Evolutionary conservation across 2,888 invertebrate genomes (phyloP).

Genomic region (Chalcosyrphus nemorum): DNA sequence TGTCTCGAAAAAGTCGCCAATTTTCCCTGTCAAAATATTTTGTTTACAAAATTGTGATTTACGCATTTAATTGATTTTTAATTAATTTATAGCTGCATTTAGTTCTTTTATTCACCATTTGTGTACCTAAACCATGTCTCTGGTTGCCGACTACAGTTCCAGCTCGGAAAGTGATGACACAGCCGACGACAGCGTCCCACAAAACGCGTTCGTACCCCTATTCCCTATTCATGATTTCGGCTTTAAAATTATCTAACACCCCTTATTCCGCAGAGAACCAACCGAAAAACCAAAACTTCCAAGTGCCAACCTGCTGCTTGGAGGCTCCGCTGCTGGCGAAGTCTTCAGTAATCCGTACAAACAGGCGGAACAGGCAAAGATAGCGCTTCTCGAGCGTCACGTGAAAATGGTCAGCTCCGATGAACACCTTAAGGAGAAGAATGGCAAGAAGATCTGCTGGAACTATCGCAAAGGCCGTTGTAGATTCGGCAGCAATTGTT

Average conservation of each 20-base stretch:
- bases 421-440: constrained; percentile 89
- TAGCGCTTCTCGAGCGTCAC: constrained; percentile 93
- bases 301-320: constrained; percentile 78
- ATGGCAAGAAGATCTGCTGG: constrained; percentile 95
- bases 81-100: constrained; percentile 12
- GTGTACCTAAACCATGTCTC: constrained; percentile 76
- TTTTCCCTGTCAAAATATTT: constrained; percentile 22
- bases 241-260: background rate
- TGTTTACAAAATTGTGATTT: constrained; percentile 53
- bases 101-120: constrained; percentile 3
- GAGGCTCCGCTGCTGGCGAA: constrained; percentile 75
- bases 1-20: background rate
- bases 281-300: constrained; percentile 74
- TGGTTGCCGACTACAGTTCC: constrained; percentile 77
- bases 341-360: constrained; percentile 94
- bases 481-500: constrained; percentile 95
- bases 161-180: constrained; percentile 76
- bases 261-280: constrained; percentile 34
- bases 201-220: constrained; percentile 6
- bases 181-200: background rate
- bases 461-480: constrained; percentile 95
- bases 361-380: constrained; percentile 92
- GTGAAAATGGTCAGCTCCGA: constrained; percentile 93
- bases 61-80: constrained; percentile 29
- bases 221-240: background rate